Base-by-base conservation (phyloP, 1,140 invertebrate genomes). In the Eulimnadia texana region DNA sequence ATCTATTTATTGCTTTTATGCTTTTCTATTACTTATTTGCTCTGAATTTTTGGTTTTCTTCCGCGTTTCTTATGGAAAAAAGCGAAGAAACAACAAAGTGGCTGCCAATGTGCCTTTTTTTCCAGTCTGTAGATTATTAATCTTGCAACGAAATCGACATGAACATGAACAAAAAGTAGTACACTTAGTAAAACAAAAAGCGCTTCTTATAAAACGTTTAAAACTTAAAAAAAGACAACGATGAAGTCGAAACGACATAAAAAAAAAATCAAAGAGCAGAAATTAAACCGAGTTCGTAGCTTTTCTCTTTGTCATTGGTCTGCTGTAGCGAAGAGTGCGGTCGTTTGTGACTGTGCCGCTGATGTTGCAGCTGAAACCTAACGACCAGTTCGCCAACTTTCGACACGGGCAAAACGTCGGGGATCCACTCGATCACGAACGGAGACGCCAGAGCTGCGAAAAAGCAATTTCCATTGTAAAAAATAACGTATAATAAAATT, bases 361-460 rank as follows among this genome's bases (percentile, higher is more conserved):
- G 72, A 67, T 82, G 81, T 58, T 80, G 80, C 69, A 80, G 83
- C 70, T 84, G 78, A 71, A 84, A 84, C 60, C 76, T 79, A 42
- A 85, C 77, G 61, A 78, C 74, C 25, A 86, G 68, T 70, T 86
- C 83, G 20, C 84, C 84, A 52, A 84, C 79, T 66, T 81, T 78
- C 6, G 80, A 80, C 66, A 78, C 74, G 10, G 84, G 84, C n/a
- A 86, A 71, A 63, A 86, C 79, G 67, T 86, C 82, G 1, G 84
- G 84, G 65, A 84, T 85, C 84, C 84, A 87, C 71, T 87, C 84
- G 56, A 87, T 84, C 16, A 82, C 73, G 68, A 86, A 85, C 50
- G 83, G 83, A n/a, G 78, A 82, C 3, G 33, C 16, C 16, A 16
- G 33, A 6, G 6, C 33, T 42, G 33, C 33, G 16, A 42, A 13